Conservation (phyloP, 1,140 invertebrate species). For the Sinonovacula constricta region DNA sequence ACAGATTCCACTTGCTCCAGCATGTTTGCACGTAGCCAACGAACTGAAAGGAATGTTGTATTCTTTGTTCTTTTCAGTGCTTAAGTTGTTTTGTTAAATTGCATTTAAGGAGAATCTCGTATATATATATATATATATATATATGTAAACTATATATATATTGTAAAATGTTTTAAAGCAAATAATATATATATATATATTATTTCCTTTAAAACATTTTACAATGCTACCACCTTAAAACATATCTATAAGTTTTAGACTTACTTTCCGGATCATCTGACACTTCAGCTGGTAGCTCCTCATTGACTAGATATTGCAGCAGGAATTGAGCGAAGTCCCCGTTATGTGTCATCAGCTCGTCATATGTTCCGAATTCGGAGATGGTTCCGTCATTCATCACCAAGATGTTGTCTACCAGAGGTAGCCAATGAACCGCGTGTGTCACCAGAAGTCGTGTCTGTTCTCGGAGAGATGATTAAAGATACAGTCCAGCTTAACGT, state of each 20-base stretch:
- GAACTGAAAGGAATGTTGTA: too few species aligned
- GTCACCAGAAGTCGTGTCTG: constrained; percentile 77
- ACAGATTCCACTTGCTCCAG: constrained; percentile 67
- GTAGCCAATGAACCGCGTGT: constrained; percentile 76
- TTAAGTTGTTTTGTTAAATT: not conserved
- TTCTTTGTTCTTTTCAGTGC: too few species aligned
- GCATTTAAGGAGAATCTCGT: not conserved
- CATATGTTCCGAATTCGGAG: constrained; percentile 75
- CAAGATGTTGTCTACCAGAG: constrained; percentile 75
- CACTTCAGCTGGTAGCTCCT: constrained; percentile 49
- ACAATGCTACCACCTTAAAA: too few species aligned
- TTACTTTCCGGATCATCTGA: constrained; percentile 65
- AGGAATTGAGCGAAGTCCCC: constrained; percentile 75
- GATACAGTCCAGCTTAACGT: too few species aligned
- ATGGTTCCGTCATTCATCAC: constrained; percentile 76
- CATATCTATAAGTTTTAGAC: too few species aligned
- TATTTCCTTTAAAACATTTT: not conserved
- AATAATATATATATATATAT: not conserved
- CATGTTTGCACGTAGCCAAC: constrained; percentile 60
- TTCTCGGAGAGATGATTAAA: too few species aligned
- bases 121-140: not conserved
- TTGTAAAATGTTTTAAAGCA: not conserved
- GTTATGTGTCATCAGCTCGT: constrained; percentile 69
- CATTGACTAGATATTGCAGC: constrained; percentile 56
- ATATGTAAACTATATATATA: not conserved